A percentile compares a stretch with the other conserved stretches of the same genome.
These are phyloP conservation scores for Engystomops pustulosus DNA, from an alignment of 2,113 vertebrate species.

Conservation along the genomic window DNA sequence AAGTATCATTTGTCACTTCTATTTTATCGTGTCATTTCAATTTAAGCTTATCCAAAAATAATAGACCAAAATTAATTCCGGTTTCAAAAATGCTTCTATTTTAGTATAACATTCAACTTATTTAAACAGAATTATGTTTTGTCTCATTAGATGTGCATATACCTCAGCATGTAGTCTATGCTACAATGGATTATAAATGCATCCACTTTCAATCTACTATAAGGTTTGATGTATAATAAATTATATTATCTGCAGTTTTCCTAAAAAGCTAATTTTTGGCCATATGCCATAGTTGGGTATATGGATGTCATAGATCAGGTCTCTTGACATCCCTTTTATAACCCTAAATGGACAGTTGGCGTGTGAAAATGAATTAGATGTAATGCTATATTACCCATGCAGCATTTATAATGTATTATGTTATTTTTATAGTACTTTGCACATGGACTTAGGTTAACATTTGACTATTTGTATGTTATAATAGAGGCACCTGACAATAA, in stretches of 20 bases:
- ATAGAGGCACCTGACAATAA: background rate
- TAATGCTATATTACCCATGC: too few relatives aligned
- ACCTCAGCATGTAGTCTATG: background rate
- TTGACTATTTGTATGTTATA: background rate
- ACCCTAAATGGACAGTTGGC: too few relatives aligned
- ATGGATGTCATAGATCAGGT: too few relatives aligned
- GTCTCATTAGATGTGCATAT: background rate
- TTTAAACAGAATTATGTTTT: background rate
- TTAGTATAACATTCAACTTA: too few relatives aligned
- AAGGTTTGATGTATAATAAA: too few relatives aligned
- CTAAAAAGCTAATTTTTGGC: too few relatives aligned
- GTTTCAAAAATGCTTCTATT: background rate
- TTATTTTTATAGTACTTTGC: background rate
- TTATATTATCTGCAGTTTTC: too few relatives aligned
- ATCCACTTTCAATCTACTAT: too few relatives aligned
- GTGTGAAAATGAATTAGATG: too few relatives aligned
- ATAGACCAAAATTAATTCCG: background rate
- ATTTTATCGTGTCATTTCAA: background rate
- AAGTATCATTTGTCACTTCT: background rate
- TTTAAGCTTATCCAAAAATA: background rate
- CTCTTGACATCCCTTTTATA: too few relatives aligned
- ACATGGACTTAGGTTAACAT: background rate
- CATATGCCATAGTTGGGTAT: too few relatives aligned
- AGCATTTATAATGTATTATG: too few relatives aligned
- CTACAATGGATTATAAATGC: background rate